A percentile compares a stretch with the other conserved stretches of the same genome.
phyloP scores from a whole-genome alignment of 2,888 invertebrate species.

The Lithosia quadra region DNA sequence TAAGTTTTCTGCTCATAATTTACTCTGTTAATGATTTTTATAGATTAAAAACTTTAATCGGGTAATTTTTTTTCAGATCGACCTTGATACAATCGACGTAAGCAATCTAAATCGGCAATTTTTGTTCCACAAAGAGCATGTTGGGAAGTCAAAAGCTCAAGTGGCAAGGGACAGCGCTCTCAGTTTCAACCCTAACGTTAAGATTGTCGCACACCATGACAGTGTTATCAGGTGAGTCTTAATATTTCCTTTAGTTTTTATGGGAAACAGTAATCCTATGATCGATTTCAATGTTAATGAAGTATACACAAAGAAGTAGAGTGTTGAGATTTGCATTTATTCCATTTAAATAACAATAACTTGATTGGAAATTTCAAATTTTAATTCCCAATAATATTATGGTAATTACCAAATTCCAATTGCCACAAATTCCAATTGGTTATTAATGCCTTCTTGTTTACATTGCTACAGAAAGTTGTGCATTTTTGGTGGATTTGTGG shows the following conservation, averaged over 20 bases:
- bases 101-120: conserved; percentile 99
- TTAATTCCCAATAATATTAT: background rate
- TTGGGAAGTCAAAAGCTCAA: conserved; percentile 98
- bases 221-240: conserved; percentile 94
- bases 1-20: conserved; percentile 82
- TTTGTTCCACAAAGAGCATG: conserved; percentile 99
- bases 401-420: background rate
- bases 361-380: background rate
- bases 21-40: conserved; percentile 13
- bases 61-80: conserved; percentile 91
- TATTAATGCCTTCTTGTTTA: too few species aligned
- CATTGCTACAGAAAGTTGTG: too few species aligned
- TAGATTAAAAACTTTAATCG: background rate
- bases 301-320: background rate
- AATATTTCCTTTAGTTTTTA: background rate
- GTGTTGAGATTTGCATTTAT: background rate
- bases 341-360: background rate
- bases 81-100: conserved; percentile 99
- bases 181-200: conserved; percentile 94
- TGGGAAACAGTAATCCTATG: background rate
- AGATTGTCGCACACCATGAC: conserved; percentile 96
- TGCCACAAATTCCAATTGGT: too few species aligned
- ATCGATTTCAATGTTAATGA: background rate
- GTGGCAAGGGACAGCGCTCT: conserved; percentile 96
- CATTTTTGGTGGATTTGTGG: too few species aligned